Conservation (phyloP, 2,888 invertebrate genomes). For the Miltochrista miniata region DNA sequence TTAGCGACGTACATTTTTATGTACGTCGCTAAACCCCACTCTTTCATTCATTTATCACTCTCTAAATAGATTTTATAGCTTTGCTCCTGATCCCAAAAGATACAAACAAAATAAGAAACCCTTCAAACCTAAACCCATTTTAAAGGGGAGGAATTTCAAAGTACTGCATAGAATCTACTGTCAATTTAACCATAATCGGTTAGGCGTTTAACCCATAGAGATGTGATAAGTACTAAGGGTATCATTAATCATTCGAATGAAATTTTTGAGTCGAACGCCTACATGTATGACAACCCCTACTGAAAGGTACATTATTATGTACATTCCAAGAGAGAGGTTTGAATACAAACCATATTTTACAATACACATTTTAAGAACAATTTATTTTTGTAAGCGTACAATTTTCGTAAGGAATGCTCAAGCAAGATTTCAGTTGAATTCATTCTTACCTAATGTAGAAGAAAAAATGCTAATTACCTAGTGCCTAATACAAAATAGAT, state of each 20-base stretch:
- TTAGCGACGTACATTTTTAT: too few species aligned
- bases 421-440: too few species aligned
- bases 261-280: slow-evolving; percentile 45
- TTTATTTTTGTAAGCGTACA: too few species aligned
- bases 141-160: slow-evolving; percentile 45
- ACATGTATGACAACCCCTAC: slow-evolving; percentile 37
- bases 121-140: slow-evolving; percentile 59
- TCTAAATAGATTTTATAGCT: slow-evolving; percentile 39
- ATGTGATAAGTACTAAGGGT: slow-evolving; percentile 42
- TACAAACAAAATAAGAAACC: slow-evolving; percentile 57
- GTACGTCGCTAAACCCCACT: slow-evolving; percentile 21
- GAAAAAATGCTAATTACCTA: too few species aligned
- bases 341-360: slow-evolving; percentile 11
- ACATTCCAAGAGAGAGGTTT: slow-evolving; percentile 18
- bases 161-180: slow-evolving; percentile 59
- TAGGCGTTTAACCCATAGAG: slow-evolving; percentile 54
- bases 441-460: too few species aligned
- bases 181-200: slow-evolving; percentile 73
- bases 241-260: slow-evolving; percentile 77
- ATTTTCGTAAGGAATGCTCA: too few species aligned
- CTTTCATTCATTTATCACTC: slow-evolving; percentile 53
- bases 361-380: too few species aligned
- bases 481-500: too few species aligned
- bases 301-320: slow-evolving; percentile 31
- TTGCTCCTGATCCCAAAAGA: slow-evolving; percentile 50